Evolutionary conservation across 2,888 invertebrate species (phyloP).

Genomic region (Agonopterix heracliana): DNA sequence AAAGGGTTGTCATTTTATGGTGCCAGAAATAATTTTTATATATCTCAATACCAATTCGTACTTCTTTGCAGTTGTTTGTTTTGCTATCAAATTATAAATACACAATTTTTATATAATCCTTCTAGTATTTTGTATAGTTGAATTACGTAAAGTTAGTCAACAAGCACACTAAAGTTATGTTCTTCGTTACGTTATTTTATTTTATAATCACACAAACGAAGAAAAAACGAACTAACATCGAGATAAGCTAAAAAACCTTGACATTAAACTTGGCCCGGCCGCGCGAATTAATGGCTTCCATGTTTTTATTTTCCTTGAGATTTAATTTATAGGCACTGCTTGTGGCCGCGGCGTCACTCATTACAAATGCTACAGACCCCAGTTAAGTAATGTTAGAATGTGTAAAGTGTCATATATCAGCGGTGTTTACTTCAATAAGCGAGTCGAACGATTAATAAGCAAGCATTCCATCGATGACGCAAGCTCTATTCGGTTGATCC

Average conservation of each 20-base stretch:
- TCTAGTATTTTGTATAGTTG: neutral
- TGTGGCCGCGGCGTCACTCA: slow-evolving; percentile 64
- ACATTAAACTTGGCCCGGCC: slow-evolving; percentile 75
- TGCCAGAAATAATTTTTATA: too few relatives aligned
- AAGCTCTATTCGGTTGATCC: slow-evolving; percentile 28
- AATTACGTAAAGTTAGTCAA: neutral
- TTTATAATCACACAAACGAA: slow-evolving; percentile 57
- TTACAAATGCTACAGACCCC: slow-evolving; percentile 63
- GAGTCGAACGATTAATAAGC: slow-evolving; percentile 50
- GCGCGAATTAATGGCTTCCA: slow-evolving; percentile 76
- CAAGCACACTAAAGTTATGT: neutral
- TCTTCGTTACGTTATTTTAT: slow-evolving; percentile 13
- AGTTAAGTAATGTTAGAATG: slow-evolving; percentile 64
- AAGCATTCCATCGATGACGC: slow-evolving; percentile 48
- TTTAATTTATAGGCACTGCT: slow-evolving; percentile 71
- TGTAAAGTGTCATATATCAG: slow-evolving; percentile 70
- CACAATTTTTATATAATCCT: neutral
- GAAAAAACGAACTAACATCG: slow-evolving; percentile 68
- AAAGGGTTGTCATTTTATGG: too few relatives aligned
- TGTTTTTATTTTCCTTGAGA: slow-evolving; percentile 76
- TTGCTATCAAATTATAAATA: neutral
- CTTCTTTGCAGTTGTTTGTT: neutral
- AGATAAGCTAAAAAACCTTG: slow-evolving; percentile 73
- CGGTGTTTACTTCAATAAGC: slow-evolving; percentile 45
- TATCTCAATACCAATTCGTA: neutral